Evolutionary conservation across 1,140 invertebrate genomes (phyloP).

Genomic region (Trachelipus rathkii): DNA sequence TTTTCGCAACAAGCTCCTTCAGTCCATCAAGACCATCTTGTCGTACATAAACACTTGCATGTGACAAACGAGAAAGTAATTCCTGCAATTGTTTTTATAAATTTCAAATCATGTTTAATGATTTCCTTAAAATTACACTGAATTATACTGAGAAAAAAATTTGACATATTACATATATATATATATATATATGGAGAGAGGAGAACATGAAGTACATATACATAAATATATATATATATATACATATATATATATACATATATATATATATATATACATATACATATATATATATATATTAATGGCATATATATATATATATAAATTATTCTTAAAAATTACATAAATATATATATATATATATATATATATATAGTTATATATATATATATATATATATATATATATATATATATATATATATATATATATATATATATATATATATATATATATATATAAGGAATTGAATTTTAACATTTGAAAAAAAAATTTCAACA

Average conservation of each 20-base stretch:
- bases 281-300: too few relatives aligned
- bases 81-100: conserved; percentile 56
- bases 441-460: too few relatives aligned
- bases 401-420: too few relatives aligned
- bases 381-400: too few relatives aligned
- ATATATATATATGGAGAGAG: not conserved
- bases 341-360: too few relatives aligned
- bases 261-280: not conserved
- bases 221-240: not conserved
- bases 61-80: conserved; percentile 66
- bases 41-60: conserved; percentile 69
- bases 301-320: too few relatives aligned
- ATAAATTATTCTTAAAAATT: too few relatives aligned
- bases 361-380: too few relatives aligned
- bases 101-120: not conserved
- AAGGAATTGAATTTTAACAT: too few relatives aligned
- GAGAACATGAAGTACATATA: not conserved
- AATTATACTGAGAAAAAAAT: not conserved
- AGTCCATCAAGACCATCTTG: conserved; percentile 66
- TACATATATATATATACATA: not conserved
- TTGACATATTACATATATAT: too few relatives aligned
- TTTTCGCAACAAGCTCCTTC: conserved; percentile 61
- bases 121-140: not conserved
- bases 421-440: too few relatives aligned
- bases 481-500: too few relatives aligned